phyloP scores from a whole-genome alignment of 1,140 invertebrate species.

The Mya arenaria region DNA sequence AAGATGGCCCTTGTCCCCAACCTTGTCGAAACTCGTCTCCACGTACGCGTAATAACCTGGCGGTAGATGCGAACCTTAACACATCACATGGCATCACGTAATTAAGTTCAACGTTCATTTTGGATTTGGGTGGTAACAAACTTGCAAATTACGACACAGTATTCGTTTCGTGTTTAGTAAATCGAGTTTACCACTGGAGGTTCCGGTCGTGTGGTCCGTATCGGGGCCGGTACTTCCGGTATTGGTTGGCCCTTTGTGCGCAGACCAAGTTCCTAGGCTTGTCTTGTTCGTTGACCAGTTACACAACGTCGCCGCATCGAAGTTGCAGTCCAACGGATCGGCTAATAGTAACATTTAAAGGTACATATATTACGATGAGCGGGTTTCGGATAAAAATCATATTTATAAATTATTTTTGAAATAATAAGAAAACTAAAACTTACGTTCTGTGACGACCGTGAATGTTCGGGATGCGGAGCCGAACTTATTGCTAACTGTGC shows the following conservation, averaged over 20 bases:
- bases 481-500: constrained; percentile 34
- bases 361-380: no score
- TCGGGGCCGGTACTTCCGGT: constrained; percentile 41
- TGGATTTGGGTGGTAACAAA: not conserved
- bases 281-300: not conserved
- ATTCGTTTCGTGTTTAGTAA: no score
- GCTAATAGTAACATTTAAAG: no score
- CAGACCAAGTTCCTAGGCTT: not conserved
- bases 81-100: not conserved
- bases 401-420: no score
- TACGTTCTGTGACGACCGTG: constrained; percentile 9
- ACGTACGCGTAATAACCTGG: constrained; percentile 88
- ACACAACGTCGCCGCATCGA: constrained; percentile 33
- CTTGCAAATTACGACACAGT: no score
- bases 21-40: constrained; percentile 82
- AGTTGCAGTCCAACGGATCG: constrained; percentile 18
- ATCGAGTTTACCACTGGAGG: constrained; percentile 19
- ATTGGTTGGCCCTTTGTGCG: constrained; percentile 12
- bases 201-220: constrained; percentile 39
- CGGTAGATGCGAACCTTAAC: not conserved
- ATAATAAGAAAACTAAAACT: no score
- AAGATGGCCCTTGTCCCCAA: constrained; percentile 87
- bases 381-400: no score
- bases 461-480: constrained; percentile 36
- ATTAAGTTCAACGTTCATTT: not conserved